Percentiles rank a stretch among this genome's conserved stretches.
These are phyloP conservation scores for Ctenochaetus hawaiiensis DNA, from an alignment of 2,797 vertebrate genomes.

Conservation along the genomic window DNA sequence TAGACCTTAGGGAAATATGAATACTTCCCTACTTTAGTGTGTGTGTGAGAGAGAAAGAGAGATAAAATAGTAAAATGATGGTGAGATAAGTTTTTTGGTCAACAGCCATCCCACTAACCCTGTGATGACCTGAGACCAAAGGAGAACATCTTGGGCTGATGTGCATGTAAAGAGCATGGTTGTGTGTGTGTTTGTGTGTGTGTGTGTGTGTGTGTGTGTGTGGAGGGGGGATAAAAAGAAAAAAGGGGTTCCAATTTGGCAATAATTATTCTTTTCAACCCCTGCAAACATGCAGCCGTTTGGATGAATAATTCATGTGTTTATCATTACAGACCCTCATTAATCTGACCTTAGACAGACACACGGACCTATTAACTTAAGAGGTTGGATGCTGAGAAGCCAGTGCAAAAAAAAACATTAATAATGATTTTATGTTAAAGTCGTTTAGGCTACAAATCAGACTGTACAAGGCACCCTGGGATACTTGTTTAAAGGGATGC, in stretches of 20 bases:
- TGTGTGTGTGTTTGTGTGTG: constrained; percentile 3
- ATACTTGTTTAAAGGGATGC: neutral
- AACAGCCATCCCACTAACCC: constrained; percentile 44
- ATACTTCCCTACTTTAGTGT: neutral
- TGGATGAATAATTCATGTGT: constrained; percentile 70
- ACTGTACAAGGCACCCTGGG: neutral
- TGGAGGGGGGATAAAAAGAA: constrained; percentile 22
- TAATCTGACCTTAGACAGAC: constrained; percentile 44
- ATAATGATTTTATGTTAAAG: constrained; percentile 11
- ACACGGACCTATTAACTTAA: constrained; percentile 24
- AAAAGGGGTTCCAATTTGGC: constrained; percentile 5
- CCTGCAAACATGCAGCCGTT: constrained; percentile 26
- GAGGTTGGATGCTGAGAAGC: constrained; percentile 6
- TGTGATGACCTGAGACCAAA: constrained; percentile 29
- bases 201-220: neutral
- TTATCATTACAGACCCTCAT: constrained; percentile 53
- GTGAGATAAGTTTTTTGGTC: constrained; percentile 18
- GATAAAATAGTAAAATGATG: neutral
- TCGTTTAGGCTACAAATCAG: constrained; percentile 12
- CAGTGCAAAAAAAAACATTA: neutral
- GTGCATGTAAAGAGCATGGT: neutral
- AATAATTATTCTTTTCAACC: constrained; percentile 43
- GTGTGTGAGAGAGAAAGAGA: neutral
- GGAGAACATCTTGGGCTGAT: neutral
- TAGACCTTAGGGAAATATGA: neutral